A percentile compares a stretch with the other conserved stretches of the same genome.
Evolutionary conservation across 2,888 invertebrate species (phyloP).

Genomic region (Lacanobia oleracea): DNA sequence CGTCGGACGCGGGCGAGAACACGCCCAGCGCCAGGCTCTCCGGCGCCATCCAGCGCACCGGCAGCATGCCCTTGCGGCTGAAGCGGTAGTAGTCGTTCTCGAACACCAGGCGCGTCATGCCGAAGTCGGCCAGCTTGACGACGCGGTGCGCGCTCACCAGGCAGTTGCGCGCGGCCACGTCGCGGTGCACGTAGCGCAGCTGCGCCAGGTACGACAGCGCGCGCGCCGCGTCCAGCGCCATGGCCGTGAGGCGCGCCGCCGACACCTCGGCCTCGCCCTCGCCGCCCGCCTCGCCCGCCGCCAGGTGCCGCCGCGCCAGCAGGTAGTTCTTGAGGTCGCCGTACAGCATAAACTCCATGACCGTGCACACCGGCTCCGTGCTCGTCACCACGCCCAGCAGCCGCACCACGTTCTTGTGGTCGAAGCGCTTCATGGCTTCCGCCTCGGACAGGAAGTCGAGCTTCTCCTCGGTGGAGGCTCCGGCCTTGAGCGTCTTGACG

Average conservation of each 20-base stretch:
- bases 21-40: conserved; percentile 95
- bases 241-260: conserved; percentile 94
- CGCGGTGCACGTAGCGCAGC: conserved; percentile 97
- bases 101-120: conserved; percentile 97
- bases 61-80: conserved; percentile 96
- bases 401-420: conserved; percentile 96
- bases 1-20: conserved; percentile 96
- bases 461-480: conserved; percentile 96
- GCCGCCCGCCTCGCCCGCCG: conserved; percentile 94
- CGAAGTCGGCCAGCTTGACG: conserved; percentile 96
- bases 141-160: conserved; percentile 93
- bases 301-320: conserved; percentile 95
- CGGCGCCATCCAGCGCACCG: conserved; percentile 98
- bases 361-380: conserved; percentile 96
- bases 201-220: conserved; percentile 96
- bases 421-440: conserved; percentile 98
- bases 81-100: conserved; percentile 97
- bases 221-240: conserved; percentile 97
- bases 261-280: conserved; percentile 96
- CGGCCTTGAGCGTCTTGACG: conserved; percentile 96
- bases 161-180: conserved; percentile 95
- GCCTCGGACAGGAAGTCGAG: conserved; percentile 98
- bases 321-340: conserved; percentile 97
- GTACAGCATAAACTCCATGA: conserved; percentile 98
- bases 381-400: conserved; percentile 96